Evolutionary conservation across 2,113 vertebrate genomes (phyloP), one percentile per base, ranked within the genome.

Genomic region (Stigmatopora argus): DNA sequence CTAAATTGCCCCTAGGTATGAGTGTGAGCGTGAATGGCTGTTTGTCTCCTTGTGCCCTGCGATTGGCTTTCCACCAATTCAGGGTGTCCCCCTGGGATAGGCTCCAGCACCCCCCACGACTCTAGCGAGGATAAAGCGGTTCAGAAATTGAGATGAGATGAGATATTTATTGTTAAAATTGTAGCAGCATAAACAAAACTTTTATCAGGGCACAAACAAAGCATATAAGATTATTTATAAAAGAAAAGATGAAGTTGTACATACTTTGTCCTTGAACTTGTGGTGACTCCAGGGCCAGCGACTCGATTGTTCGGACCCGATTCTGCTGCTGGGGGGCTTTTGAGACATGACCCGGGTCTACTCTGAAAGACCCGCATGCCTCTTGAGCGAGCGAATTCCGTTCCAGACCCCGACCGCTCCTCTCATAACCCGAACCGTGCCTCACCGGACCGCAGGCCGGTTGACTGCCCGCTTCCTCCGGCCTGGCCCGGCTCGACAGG

Each of bases 211-310:
- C 26, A 31, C 26, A 31, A 3, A 31, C 26, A 31, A 31, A 31
- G 26, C 26, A 31, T 31, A 31, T 31, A 1, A 31, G 26, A 31
- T 31, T 31, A 31, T 56, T 56, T 13, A 56, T 17, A 56, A 53
- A 0, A 48, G 46, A 3, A 10, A 38, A 59, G 38, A 41, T 61
- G 2, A 23, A 13, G 19, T 17, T 9, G 0, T 26, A 73, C 87
- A 87, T 74, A 90, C 90, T 69, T 69, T 69, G 19, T 77, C 78
- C 75, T 18, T 83, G 85, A 21, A 86, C 70, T 49, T 82, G 78
- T 0, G 88, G 69, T 14, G 89, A 84, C 71, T 90, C 91, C 44
- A 89, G 74, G 1, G 89, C 85, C 0, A 92, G 86, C 0, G 89
- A 89, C 73, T 92, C 91, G 35, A 84, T 88, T 59, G 88, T 70